Evolutionary conservation across 1,140 invertebrate species (phyloP), one percentile per base, ranked within the genome.

Genomic region (Drosophila suzukii): DNA sequence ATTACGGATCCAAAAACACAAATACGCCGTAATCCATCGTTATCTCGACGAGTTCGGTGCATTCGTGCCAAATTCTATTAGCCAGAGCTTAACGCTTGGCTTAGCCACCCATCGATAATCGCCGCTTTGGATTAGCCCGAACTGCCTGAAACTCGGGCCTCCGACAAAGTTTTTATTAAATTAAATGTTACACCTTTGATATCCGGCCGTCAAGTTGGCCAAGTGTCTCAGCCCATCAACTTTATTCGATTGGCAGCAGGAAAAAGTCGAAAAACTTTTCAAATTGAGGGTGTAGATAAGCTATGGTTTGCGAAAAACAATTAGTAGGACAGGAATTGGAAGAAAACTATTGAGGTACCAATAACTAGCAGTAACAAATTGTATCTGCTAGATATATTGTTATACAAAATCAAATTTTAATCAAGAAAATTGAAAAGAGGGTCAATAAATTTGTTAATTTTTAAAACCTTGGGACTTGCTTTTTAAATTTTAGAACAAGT

Each of bases 11-110:
- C 1, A 8, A 43, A 63, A 36, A 46, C 57, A 15, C 15, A n/a
- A 12, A 41, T 51, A 24, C 38, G 27, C 24, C 6, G 47, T 86
- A 86, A 89, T 86, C 83, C 83, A 15, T 10, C 49, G 27, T 51
- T 51, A 51, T 51, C 49, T 51, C 49, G 27, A 34, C 30, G 27
- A 51, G 49, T 3, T 10, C 8, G 47, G 13, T 10, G 59, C 49
- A 39, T 86, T 80, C 83, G 83, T 88, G 83, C 73, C 83, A 55
- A 88, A 77, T 88, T 89, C 76, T 76, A 88, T 88, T 88, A 88
- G 75, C 53, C 44, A 56, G 39, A 41, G 72, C 57, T 82, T 61
- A 79, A 86, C 84, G 75, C 79, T 83, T 89, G 80, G 81, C 75
- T 83, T 82, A 82, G 75, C 58, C 34, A 27, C 20, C 30, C 24